Evolutionary conservation across 2,888 invertebrate species (phyloP).

Genomic region (Habrosyne pyritoides): DNA sequence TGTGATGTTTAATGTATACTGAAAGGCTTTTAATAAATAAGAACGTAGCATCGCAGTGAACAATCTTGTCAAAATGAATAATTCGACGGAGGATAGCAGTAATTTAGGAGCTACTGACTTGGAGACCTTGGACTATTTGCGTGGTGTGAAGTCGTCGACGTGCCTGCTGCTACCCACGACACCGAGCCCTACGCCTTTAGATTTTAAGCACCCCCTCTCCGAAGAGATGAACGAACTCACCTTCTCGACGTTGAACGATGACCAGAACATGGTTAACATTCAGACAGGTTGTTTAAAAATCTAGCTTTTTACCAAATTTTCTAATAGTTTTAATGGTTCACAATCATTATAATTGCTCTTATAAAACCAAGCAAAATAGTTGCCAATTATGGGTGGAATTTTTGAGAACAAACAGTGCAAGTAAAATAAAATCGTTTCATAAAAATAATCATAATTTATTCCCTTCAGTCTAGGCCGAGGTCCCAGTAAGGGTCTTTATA

Average conservation of each 20-base stretch:
- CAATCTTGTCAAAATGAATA: constrained; percentile 53
- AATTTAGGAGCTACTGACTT: constrained; percentile 54
- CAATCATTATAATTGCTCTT: no score
- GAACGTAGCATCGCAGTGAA: not conserved
- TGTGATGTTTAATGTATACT: no score
- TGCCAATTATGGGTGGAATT: no score
- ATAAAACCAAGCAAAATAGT: no score
- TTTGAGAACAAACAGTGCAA: no score
- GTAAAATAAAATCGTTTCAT: not conserved
- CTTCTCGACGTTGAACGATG: constrained; percentile 65
- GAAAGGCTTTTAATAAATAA: not conserved
- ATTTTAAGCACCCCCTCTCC: constrained; percentile 84
- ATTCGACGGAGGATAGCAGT: constrained; percentile 56
- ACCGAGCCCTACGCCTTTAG: constrained; percentile 84
- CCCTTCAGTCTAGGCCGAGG: no score
- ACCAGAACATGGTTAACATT: constrained; percentile 56
- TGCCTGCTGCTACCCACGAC: constrained; percentile 85
- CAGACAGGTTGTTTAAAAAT: constrained; percentile 61
- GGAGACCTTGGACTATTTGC: constrained; percentile 71
- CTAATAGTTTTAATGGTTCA: no score
- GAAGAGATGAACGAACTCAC: constrained; percentile 78
- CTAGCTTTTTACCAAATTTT: no score
- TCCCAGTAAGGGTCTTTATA: no score
- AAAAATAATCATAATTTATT: no score
- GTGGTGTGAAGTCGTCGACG: constrained; percentile 86